Conservation (phyloP, 2,113 vertebrate species). For the Phalacrocorax brasilianus region DNA sequence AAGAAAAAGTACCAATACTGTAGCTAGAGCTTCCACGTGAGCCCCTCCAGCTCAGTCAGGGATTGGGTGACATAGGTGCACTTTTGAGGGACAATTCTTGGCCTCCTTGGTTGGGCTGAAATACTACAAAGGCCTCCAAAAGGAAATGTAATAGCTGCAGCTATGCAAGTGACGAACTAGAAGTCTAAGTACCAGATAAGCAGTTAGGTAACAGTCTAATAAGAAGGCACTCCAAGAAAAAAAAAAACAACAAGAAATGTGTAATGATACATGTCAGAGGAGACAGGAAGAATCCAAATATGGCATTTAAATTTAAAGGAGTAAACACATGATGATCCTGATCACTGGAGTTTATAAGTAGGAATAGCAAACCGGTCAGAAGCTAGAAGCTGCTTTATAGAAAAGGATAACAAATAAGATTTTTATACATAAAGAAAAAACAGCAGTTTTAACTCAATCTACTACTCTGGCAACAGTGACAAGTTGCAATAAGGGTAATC, state of each 20-base stretch:
- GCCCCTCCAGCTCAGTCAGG: not conserved
- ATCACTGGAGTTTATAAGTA: not conserved
- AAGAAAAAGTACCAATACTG: not conserved
- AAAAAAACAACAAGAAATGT: not conserved
- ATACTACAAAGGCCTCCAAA: not conserved
- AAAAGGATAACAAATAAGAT: not conserved
- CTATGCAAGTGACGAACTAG: not conserved
- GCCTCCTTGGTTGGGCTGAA: not conserved
- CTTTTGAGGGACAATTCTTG: not conserved
- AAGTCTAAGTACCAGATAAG: not conserved
- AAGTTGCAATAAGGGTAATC: not conserved
- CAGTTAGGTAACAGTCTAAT: not conserved
- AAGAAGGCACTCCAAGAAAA: not conserved
- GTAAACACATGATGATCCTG: not conserved
- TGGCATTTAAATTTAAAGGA: not conserved
- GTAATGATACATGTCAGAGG: not conserved
- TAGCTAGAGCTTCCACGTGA: accelerated
- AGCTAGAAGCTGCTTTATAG: not conserved
- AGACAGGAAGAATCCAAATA: not conserved
- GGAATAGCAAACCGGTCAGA: not conserved
- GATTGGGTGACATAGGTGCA: not conserved
- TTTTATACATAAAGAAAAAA: not conserved
- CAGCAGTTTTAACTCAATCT: not conserved
- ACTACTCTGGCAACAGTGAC: not conserved
- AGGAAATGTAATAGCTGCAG: not conserved